Evolutionary conservation across 2,113 vertebrate species (phyloP).

Genomic region (Empidonax traillii): DNA sequence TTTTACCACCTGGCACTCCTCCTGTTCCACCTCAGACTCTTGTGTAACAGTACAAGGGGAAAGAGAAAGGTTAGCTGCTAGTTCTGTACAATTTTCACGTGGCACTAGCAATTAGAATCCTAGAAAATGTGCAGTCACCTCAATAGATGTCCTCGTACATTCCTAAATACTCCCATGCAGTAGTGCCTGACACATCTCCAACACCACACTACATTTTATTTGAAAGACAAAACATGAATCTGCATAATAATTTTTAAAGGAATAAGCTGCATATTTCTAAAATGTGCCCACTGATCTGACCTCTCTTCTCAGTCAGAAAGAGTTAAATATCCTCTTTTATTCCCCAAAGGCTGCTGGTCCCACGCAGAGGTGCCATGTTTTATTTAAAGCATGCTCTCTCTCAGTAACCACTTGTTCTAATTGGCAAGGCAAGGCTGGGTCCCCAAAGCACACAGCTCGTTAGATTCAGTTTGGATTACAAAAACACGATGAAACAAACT

Average conservation of each 20-base stretch:
- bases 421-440: conserved; percentile 80
- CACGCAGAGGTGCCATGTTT: conserved; percentile 76
- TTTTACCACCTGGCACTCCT: background rate
- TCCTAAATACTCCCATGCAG: background rate
- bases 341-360: conserved; percentile 49
- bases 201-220: background rate
- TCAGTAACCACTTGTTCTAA: conserved; percentile 82
- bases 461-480: conserved; percentile 83
- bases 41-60: background rate
- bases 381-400: conserved; percentile 81
- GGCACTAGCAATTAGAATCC: background rate
- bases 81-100: background rate
- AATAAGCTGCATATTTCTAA: background rate
- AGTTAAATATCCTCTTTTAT: conserved; percentile 69
- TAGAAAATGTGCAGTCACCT: background rate
- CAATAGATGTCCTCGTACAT: background rate
- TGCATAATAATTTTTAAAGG: background rate
- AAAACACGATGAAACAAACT: conserved; percentile 81
- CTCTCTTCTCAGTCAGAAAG: conserved; percentile 42
- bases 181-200: background rate
- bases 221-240: background rate
- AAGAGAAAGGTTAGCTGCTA: background rate
- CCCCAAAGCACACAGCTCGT: conserved; percentile 80
- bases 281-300: background rate
- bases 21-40: background rate